Base-by-base conservation (phyloP, 2,888 invertebrate genomes). In the Boloria euphrosyne region DNA sequence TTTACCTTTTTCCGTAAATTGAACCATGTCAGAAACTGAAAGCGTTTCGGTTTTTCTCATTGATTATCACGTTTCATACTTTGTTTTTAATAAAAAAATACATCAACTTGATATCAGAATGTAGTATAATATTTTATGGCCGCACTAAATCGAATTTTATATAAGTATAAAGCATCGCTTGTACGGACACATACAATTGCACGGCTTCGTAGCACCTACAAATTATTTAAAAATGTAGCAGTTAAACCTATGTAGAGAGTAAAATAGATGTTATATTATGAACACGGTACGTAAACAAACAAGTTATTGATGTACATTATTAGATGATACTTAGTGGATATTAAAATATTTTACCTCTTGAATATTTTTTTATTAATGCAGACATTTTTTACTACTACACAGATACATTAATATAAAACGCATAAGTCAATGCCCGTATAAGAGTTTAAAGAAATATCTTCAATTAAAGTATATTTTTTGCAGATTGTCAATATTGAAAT, bases 401-500 rank as follows among this genome's bases (percentile, higher is more conserved):
- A 38, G 31, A 38, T 38, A 38, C 31, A 7, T 10, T 31, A 31
- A 31, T 38, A 38, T 10, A 2, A 38, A 31, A 38, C 10, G 7
- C 31, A 38, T 10, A 38, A 38, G 31, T 7, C 2, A 38, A 38
- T 38, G 10, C 0, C 10, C 7, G 31, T 38, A 10, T 17, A 18
- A 18, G 3, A 51, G 16, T 51, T 18, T 18, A 7, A 51, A 13
- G 22, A 22, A 2, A 17, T 51, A 22, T 14, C 27, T 22, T 47
- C 5, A 14, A 22, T 13, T 17, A 17, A 47, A 14, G 14, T 31
- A 5, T 52, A 46, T 44, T 31, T 59, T 38, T 65, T 53, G 44
- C 66, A 70, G 70, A 55, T 66, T n/a, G 17, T 62, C 5, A 66
- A 54, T 16, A 6, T 70, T 49, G 51, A 62, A 17, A 59, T 68